Evolutionary conservation across 2,888 invertebrate species (phyloP), one percentile per base, ranked within the genome.

Genomic region (Ectobius pallidus): DNA sequence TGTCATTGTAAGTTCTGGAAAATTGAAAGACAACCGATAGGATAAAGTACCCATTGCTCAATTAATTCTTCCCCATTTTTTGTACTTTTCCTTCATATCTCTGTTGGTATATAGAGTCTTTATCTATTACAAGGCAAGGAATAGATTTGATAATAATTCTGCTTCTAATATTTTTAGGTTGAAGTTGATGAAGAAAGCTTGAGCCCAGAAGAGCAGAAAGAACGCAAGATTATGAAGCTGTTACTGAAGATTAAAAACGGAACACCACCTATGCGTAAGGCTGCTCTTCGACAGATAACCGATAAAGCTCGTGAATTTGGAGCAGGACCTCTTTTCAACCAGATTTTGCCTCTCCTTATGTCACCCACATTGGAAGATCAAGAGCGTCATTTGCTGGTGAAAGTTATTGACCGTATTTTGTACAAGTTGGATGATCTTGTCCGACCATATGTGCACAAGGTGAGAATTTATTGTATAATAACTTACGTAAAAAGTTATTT

Each of bases 281-380:
- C 98, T 0, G 98, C 99, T 0, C 85, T 99, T 34, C 88, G 99
- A 73, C 98, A 99, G 84, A 99, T 99, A 77, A 99, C 99, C 0
- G 99, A 99, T 82, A 99, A 99, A 80, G 98, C 99, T 0, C 88
- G 99, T 58, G 97, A 98, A 82, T 97, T 99, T 79, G 99, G 99
- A 0, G 99, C 99, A 0, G 99, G 99, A 0, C 97, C 99, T 0
- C 86, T 99, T 1, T 99, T 99, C 82, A 99, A 99, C 85, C 99
- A 99, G 85, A 99, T 99, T 79, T 85, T 99, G 69, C 99, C 99
- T 0, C 86, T 99, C 74, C 89, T 99, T n/a, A 99, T 99, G 99
- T 98, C 98, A 42, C 99, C 99, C 0, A 99, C 99, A 0, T 86
- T 99, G 16, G 99, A 99, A 84, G 99, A 99, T 84, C 99, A 99